Evolutionary conservation across 2,888 invertebrate species (phyloP).

Genomic region (Hirudinaria manillensis): DNA sequence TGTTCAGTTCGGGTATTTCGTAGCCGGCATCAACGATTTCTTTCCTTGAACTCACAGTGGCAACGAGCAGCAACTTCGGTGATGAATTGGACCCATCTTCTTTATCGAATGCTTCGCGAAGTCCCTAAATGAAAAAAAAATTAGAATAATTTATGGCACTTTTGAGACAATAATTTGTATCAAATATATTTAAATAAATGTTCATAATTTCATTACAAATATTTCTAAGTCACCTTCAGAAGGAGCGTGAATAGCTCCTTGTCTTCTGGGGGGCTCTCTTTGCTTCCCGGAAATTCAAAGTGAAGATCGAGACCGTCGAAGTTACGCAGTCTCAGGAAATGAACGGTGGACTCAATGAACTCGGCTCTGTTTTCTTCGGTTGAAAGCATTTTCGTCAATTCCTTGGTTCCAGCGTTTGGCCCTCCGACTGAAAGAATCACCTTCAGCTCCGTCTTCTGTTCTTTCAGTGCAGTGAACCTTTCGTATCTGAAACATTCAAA

Average conservation of each 20-base stretch:
- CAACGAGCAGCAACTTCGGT: constrained; percentile 42
- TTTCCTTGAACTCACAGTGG: constrained; percentile 45
- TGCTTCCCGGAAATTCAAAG: constrained; percentile 75
- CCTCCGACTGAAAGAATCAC: constrained; percentile 79
- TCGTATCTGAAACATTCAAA: constrained; percentile 61
- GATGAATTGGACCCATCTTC: constrained; percentile 41
- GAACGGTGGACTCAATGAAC: constrained; percentile 39
- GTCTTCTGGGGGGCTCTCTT: constrained; percentile 44
- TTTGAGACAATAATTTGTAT: not conserved
- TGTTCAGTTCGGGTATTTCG: constrained; percentile 43
- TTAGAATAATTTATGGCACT: not conserved
- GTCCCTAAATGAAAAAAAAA: constrained; percentile 38
- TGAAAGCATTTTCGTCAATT: constrained; percentile 41
- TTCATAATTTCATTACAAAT: not conserved
- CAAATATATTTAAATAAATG: no score
- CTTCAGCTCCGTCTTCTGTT: constrained; percentile 67
- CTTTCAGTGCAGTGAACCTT: constrained; percentile 66
- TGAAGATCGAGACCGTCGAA: constrained; percentile 83
- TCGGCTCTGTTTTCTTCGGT: constrained; percentile 1
- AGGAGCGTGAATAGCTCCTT: constrained; percentile 43
- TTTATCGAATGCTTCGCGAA: constrained; percentile 41
- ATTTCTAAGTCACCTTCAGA: constrained; percentile 41
- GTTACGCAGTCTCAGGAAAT: constrained; percentile 47
- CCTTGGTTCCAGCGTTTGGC: constrained; percentile 64
- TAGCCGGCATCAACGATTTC: constrained; percentile 45